These are phyloP conservation scores for Leptinotarsa lineolata DNA, from an alignment of 1,140 invertebrate species.

Conservation along the genomic window DNA sequence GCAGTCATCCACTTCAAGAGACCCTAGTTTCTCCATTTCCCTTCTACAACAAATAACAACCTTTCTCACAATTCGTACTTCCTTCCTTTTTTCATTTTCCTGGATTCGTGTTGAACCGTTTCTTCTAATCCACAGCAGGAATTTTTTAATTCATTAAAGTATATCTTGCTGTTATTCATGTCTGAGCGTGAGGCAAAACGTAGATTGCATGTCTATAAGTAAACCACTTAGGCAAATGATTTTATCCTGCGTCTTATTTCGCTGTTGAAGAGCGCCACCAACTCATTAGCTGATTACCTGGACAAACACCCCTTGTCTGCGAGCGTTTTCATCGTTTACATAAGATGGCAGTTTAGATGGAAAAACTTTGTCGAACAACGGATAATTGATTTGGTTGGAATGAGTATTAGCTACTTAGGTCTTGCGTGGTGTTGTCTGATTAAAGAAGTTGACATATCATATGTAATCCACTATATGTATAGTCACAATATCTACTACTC, in stretches of 20 bases:
- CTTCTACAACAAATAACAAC: no score
- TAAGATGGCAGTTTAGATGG: not conserved
- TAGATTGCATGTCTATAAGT: constrained; percentile 24
- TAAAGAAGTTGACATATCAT: no score
- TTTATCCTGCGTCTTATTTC: constrained; percentile 21
- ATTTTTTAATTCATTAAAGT: constrained; percentile 22
- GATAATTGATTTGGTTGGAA: no score
- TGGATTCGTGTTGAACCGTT: not conserved
- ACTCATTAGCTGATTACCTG: constrained; percentile 23
- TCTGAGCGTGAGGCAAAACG: constrained; percentile 17
- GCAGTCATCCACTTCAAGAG: no score
- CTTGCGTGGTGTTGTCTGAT: no score
- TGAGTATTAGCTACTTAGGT: no score
- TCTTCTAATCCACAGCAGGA: constrained; percentile 5
- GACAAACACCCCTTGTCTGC: constrained; percentile 7
- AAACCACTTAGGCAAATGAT: constrained; percentile 24
- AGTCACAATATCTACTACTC: no score
- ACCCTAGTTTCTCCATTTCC: no score
- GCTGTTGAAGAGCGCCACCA: constrained; percentile 2
- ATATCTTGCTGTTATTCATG: constrained; percentile 17
- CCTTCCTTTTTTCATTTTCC: no score
- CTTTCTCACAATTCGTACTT: no score
- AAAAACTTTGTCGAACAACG: no score
- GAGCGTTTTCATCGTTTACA: not conserved
- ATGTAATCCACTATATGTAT: no score